Conservation (phyloP, 2,888 invertebrate species). For the Heliconius ethilla region DNA sequence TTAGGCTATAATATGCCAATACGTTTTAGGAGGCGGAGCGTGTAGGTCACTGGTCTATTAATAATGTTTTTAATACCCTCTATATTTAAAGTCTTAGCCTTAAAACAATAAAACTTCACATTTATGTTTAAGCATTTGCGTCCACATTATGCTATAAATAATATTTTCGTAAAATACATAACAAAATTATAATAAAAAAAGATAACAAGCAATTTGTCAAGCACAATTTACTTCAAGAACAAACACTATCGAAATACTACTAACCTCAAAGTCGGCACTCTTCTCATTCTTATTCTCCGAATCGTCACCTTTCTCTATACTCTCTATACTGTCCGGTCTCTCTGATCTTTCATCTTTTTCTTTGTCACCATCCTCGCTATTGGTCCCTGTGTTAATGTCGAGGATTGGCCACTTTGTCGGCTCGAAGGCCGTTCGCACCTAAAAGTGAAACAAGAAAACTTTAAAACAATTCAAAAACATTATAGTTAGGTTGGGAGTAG, state of each 20-base stretch:
- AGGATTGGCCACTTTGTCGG: slow-evolving; percentile 94
- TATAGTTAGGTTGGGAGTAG: no score
- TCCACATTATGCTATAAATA: no score
- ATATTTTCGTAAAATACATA: no score
- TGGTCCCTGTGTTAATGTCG: slow-evolving; percentile 52
- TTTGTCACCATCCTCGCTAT: slow-evolving; percentile 36
- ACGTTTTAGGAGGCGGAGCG: no score
- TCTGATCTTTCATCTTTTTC: slow-evolving; percentile 40
- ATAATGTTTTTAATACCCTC: no score
- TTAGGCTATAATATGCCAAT: no score
- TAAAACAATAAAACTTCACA: no score
- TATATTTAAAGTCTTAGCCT: no score
- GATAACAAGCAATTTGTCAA: no score
- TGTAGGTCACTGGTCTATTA: no score
- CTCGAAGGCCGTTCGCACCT: slow-evolving; percentile 91
- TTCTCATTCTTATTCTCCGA: slow-evolving; percentile 15
- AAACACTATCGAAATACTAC: not conserved
- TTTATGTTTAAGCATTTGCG: no score
- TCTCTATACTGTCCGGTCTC: slow-evolving; percentile 31
- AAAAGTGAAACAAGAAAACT: slow-evolving; percentile 25
- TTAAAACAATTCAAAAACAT: not conserved
- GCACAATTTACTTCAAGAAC: not conserved
- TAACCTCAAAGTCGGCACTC: slow-evolving; percentile 29
- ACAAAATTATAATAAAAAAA: no score
- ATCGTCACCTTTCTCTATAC: slow-evolving; percentile 22